Percentiles rank a stretch among this genome's conserved stretches.
Evolutionary conservation across 2,113 vertebrate genomes (phyloP).

Genomic region (Anoura caudifer): DNA sequence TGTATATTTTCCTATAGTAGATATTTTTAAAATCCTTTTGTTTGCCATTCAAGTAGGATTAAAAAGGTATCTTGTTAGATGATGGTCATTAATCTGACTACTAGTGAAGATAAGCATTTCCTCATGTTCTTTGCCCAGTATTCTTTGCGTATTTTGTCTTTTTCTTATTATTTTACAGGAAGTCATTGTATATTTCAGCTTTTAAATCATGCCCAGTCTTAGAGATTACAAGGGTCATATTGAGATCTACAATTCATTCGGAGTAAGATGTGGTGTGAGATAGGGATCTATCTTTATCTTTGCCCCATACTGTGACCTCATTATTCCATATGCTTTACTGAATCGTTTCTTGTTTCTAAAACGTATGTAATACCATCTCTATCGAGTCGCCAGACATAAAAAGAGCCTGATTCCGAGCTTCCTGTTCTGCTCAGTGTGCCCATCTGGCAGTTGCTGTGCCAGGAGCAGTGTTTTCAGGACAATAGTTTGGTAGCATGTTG

Average conservation of each 20-base stretch:
- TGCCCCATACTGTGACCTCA: neutral
- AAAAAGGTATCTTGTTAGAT: neutral
- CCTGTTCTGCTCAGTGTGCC: neutral
- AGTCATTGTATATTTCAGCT: neutral
- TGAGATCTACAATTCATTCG: neutral
- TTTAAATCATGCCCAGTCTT: neutral
- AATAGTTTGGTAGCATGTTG: neutral
- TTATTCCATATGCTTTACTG: neutral
- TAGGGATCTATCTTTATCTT: neutral
- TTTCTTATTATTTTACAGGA: neutral
- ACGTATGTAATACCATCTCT: neutral
- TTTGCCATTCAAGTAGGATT: neutral
- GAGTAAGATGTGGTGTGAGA: neutral
- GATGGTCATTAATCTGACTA: neutral
- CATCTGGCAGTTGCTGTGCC: neutral
- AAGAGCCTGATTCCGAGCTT: neutral
- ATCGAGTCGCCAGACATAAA: neutral
- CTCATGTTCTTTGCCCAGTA: neutral
- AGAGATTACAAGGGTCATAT: neutral
- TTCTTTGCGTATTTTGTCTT: neutral
- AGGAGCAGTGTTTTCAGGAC: neutral
- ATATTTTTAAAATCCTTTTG: neutral
- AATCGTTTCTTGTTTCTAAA: neutral
- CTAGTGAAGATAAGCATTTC: neutral
- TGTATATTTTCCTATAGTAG: neutral